Conservation (phyloP, 2,888 invertebrate species). For the Archips xylosteana region DNA sequence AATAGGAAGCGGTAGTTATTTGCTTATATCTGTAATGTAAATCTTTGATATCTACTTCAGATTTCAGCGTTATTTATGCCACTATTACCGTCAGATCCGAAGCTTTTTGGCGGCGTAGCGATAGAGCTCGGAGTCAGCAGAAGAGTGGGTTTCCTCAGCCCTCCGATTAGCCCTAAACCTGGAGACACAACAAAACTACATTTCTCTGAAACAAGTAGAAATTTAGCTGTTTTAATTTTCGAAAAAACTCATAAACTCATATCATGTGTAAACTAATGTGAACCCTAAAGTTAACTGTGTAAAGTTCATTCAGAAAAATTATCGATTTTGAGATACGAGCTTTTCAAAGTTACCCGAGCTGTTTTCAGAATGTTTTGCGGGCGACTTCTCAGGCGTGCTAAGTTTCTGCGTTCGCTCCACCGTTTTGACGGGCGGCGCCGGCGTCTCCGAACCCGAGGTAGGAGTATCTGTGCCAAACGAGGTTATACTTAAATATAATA, state of each 20-base stretch:
- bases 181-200: constrained; percentile 14
- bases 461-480: constrained; percentile 63
- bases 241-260: too few relatives aligned
- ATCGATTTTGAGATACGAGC: too few relatives aligned
- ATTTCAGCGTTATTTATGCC: constrained; percentile 61
- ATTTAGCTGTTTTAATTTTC: too few relatives aligned
- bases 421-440: constrained; percentile 55
- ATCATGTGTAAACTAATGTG: too few relatives aligned
- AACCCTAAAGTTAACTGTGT: too few relatives aligned
- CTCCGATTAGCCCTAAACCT: constrained; percentile 73
- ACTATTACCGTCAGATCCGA: constrained; percentile 75
- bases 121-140: constrained; percentile 68
- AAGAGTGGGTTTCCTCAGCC: constrained; percentile 73
- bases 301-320: too few relatives aligned
- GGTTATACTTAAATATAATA: not conserved
- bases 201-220: not conserved
- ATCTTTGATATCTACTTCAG: too few relatives aligned
- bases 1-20: too few relatives aligned
- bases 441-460: constrained; percentile 75
- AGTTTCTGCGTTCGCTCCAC: constrained; percentile 72
- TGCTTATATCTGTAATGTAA: too few relatives aligned
- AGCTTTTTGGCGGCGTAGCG: constrained; percentile 71
- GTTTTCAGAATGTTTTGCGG: constrained; percentile 62
- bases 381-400: constrained; percentile 73
- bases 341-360: constrained; percentile 19